Evolutionary conservation across 1,140 invertebrate genomes (phyloP), one percentile per base, ranked within the genome.

Genomic region (Calliopsis andreniformis): DNA sequence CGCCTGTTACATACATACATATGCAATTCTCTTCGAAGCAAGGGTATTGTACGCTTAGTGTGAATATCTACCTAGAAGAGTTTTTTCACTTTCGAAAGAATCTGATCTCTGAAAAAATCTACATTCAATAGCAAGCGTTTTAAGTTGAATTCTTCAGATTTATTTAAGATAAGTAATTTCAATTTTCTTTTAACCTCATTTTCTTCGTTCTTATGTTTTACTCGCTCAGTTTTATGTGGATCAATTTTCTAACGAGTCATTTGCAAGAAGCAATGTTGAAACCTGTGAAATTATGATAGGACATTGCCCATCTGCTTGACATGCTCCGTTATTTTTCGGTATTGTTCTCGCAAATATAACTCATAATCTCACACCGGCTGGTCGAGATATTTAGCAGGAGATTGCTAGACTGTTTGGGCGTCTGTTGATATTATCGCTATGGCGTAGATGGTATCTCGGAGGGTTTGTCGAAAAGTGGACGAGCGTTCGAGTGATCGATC

Each of bases 371-470:
- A 23, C 20, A 16, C 35, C n/a, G 23, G 35, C 18, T 49, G 62
- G 35, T 56, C 39, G 49, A 55, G 10, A 67, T 66, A 66, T 75
- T 75, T 67, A 56, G n/a, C 71, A 39, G 8, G 28, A 16, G 68
- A 51, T 66, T 45, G 30, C 30, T 10, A 23, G 59, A 16, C 20
- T n/a, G 66, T 71, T 71, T 77, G 64, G 53, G 51, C 71, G 51
- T 76, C 70, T 35, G 39, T 49, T 73, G 73, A 80, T 80, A 59
- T 64, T 82, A 75, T 84, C 79, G 51, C 42, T 32, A 63, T 59
- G 30, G 53, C n/a, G 43, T 49, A 77, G 47, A 78, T 77, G 25
- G 42, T 71, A 78, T 78, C n/a, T n/a, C 68, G 72, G 0, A 0
- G 47, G 28, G 59, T 23, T 45, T 45, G 70, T 64, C 56, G 67